Evolutionary conservation across 2,888 invertebrate genomes (phyloP).

Genomic region (Conomelus anceps): DNA sequence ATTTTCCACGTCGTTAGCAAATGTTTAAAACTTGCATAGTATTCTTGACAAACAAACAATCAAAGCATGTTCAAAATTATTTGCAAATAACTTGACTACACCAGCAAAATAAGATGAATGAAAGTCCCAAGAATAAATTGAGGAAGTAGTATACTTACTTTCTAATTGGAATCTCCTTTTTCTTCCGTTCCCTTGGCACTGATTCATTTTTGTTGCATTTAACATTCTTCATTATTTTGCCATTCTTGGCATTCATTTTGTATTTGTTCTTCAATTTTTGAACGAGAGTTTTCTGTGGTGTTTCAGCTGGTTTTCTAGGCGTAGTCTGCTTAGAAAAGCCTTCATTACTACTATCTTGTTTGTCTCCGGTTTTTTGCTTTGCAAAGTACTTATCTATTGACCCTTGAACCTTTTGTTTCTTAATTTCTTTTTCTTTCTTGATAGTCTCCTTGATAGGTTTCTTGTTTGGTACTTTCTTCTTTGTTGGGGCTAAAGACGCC

Average conservation of each 20-base stretch:
- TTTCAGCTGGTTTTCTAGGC: constrained; percentile 4
- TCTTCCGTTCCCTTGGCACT: constrained; percentile 44
- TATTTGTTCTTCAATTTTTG: constrained; percentile 25
- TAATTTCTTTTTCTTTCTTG: constrained; percentile 7
- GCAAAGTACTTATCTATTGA: constrained; percentile 57
- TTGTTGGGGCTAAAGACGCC: constrained; percentile 48
- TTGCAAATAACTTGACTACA: no score
- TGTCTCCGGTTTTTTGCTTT: constrained; percentile 18
- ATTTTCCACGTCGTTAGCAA: no score
- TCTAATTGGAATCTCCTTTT: constrained; percentile 53
- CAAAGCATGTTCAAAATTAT: no score
- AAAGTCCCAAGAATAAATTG: no score
- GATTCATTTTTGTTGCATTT: constrained; percentile 44
- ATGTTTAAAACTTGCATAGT: no score
- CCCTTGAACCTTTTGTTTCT: constrained; percentile 50
- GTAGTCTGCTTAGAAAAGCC: background rate
- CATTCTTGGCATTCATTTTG: constrained; percentile 18
- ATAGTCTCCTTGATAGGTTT: constrained; percentile 28
- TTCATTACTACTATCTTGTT: constrained; percentile 2
- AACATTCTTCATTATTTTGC: constrained; percentile 41
- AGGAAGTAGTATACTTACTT: constrained; percentile 41
- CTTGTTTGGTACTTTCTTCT: constrained; percentile 34
- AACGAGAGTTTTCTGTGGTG: constrained; percentile 18
- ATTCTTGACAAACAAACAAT: no score
- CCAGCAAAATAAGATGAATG: no score